A percentile compares a stretch with the other conserved stretches of the same genome.
Evolutionary conservation across 2,113 vertebrate species (phyloP).

Genomic region (Scomber colias): DNA sequence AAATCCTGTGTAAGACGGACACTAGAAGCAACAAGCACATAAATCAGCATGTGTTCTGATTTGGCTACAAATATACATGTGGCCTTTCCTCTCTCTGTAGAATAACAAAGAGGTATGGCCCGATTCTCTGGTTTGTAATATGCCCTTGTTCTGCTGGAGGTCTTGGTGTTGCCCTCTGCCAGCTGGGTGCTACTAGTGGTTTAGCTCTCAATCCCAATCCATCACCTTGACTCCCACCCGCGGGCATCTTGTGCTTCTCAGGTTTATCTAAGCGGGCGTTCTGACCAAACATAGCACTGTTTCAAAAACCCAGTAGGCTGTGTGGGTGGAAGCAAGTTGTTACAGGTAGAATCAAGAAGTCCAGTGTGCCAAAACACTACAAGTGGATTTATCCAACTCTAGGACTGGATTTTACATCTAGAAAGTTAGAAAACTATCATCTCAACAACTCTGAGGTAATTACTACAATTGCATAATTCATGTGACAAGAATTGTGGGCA

Average conservation of each 20-base stretch:
- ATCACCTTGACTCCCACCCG: no score
- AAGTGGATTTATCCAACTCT: no score
- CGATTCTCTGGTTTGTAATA: background rate
- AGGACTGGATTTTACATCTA: no score
- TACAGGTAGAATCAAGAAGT: no score
- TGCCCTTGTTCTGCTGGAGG: constrained; percentile 35
- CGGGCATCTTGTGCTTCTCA: constrained; percentile 4
- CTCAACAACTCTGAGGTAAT: no score
- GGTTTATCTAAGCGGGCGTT: background rate
- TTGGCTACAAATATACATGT: background rate
- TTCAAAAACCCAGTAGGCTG: no score
- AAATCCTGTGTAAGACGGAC: background rate
- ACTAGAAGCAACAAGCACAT: background rate
- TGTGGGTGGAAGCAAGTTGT: no score
- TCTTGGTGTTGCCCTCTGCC: constrained; percentile 42
- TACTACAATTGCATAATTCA: no score
- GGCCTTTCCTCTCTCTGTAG: background rate
- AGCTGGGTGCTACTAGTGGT: constrained; percentile 10
- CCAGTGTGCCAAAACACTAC: no score
- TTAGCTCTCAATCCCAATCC: background rate
- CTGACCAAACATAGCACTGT: no score
- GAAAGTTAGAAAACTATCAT: no score
- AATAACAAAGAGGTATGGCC: constrained; percentile 25
- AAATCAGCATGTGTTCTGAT: background rate
- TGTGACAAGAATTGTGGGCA: no score